Evolutionary conservation across 2,888 invertebrate genomes (phyloP).

Genomic region (Synanthedon vespiformis): DNA sequence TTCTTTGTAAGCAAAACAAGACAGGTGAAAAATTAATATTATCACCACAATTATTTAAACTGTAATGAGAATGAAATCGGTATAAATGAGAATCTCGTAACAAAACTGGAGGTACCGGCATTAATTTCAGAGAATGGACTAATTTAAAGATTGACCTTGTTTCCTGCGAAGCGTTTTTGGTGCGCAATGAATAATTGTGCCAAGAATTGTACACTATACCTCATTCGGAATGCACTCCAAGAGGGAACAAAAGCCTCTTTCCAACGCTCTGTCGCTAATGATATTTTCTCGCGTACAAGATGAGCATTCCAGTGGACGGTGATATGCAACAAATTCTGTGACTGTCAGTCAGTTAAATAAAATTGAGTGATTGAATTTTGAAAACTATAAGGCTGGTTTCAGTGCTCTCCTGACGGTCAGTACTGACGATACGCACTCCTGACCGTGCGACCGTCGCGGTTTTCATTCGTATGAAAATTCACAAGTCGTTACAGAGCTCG

Average conservation of each 20-base stretch:
- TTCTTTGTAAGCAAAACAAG: too few relatives aligned
- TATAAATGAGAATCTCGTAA: background rate
- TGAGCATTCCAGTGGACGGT: slow-evolving; percentile 6
- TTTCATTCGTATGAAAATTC: too few relatives aligned
- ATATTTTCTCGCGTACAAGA: slow-evolving; percentile 5
- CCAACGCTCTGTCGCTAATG: slow-evolving; percentile 5
- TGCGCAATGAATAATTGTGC: background rate
- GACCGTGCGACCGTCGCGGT: too few relatives aligned
- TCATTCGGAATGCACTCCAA: slow-evolving; percentile 1
- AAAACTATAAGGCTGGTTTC: too few relatives aligned
- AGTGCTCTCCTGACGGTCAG: too few relatives aligned
- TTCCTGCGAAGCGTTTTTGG: background rate
- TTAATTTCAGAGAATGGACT: background rate
- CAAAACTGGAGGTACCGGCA: background rate
- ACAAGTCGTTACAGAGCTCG: too few relatives aligned
- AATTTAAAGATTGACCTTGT: background rate
- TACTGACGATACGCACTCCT: too few relatives aligned
- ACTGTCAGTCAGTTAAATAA: too few relatives aligned
- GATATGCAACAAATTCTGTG: background rate
- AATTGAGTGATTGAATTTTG: too few relatives aligned
- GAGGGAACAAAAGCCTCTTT: slow-evolving; percentile 6
- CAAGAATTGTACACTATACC: background rate
- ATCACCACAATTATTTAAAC: too few relatives aligned
- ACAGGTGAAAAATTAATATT: too few relatives aligned
- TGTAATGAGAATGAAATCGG: too few relatives aligned